Conservation (phyloP, 1,140 invertebrate species). For the Ephestia elutella region DNA sequence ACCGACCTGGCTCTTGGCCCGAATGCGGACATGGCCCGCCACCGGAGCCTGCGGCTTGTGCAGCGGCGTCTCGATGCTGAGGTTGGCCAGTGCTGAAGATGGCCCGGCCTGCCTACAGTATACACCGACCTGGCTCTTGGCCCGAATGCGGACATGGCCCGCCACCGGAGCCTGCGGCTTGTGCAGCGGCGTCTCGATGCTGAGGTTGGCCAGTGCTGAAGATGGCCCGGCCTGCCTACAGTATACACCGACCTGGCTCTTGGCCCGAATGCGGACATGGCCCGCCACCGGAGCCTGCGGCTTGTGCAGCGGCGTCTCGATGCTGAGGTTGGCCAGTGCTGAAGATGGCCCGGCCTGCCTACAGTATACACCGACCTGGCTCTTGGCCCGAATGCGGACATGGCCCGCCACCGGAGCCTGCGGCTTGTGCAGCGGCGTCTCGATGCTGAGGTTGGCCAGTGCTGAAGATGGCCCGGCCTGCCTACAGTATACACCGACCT, state of each 20-base stretch:
- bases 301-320: constrained; percentile 69
- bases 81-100: no score
- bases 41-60: constrained; percentile 92
- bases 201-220: no score
- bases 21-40: constrained; percentile 96
- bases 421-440: constrained; percentile 90
- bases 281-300: constrained; percentile 91
- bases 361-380: no score
- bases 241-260: constrained; percentile 95
- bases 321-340: neutral
- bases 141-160: constrained; percentile 97
- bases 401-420: constrained; percentile 96
- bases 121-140: constrained; percentile 99
- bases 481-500: no score
- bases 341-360: no score
- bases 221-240: no score
- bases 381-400: constrained; percentile 97
- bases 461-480: no score
- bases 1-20: constrained; percentile 99
- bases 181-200: constrained; percentile 91
- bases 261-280: constrained; percentile 91
- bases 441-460: no score
- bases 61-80: constrained; percentile 91
- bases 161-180: constrained; percentile 92
- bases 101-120: no score